These are phyloP conservation scores for Sogatella furcifera DNA, from an alignment of 1,140 invertebrate genomes.

Conservation along the genomic window DNA sequence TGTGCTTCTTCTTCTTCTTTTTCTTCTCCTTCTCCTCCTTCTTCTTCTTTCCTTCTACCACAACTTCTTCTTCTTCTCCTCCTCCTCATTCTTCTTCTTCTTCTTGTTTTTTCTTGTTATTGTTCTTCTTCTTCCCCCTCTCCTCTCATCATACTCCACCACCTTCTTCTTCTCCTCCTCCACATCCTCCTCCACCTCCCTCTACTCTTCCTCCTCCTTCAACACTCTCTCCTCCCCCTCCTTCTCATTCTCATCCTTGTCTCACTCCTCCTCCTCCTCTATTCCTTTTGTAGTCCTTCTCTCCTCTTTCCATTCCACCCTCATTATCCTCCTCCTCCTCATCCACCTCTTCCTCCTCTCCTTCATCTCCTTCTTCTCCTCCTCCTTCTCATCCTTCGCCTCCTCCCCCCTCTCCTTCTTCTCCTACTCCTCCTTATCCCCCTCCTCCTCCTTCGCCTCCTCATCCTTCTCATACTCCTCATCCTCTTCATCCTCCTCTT, in stretches of 20 bases:
- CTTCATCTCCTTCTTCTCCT: not conserved
- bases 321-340: not conserved
- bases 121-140: too few relatives aligned
- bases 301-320: not conserved
- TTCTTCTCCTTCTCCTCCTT: not conserved
- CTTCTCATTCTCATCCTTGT: not conserved
- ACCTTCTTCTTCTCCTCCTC: not conserved
- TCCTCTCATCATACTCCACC: not conserved
- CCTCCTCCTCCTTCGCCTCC: not conserved
- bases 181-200: not conserved
- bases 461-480: not conserved
- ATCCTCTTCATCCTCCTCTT: not conserved
- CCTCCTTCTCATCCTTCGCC: not conserved
- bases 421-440: not conserved
- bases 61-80: too few relatives aligned
- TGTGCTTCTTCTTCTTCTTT: too few relatives aligned
- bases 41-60: not conserved
- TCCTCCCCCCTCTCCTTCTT: not conserved
- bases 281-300: too few relatives aligned
- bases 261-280: not conserved
- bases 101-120: too few relatives aligned
- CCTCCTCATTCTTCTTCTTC: too few relatives aligned
- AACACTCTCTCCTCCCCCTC: not conserved
- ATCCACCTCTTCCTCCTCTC: not conserved
- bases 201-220: not conserved